A percentile compares a stretch with the other conserved stretches of the same genome.
Evolutionary conservation across 2,797 vertebrate genomes (phyloP).

Genomic region (Octomys mimax): DNA sequence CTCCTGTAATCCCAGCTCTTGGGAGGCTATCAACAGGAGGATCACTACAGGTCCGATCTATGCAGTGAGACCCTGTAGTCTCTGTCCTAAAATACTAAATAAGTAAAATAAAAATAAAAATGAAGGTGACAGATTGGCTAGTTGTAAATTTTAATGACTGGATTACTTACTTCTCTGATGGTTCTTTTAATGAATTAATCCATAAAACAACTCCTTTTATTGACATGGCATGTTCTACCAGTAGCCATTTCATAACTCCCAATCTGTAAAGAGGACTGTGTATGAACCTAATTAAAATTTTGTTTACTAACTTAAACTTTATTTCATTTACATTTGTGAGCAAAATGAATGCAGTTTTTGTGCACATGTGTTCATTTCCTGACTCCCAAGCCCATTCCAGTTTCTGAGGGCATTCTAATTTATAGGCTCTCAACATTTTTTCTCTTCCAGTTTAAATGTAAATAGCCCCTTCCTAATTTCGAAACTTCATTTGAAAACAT

Average conservation of each 20-base stretch:
- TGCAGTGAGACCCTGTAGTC: no score
- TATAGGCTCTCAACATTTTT: conserved; percentile 67
- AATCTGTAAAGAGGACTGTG: neutral
- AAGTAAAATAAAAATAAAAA: neutral
- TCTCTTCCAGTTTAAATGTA: conserved; percentile 76
- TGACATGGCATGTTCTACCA: neutral
- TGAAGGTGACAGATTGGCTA: neutral
- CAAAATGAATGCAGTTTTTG: conserved; percentile 60
- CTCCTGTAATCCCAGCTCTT: no score
- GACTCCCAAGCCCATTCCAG: neutral
- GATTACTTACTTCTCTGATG: conserved; percentile 36
- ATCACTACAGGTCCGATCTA: no score
- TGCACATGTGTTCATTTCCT: conserved; percentile 69
- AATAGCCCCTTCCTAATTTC: conserved; percentile 76
- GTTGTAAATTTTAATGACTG: conserved; percentile 44
- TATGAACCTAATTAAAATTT: neutral
- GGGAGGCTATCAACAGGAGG: no score
- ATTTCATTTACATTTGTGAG: conserved; percentile 68
- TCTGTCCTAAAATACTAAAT: no score
- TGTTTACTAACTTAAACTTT: conserved; percentile 48
- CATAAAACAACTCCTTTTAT: neutral
- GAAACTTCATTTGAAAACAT: conserved; percentile 47
- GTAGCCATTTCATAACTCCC: neutral
- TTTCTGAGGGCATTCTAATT: conserved; percentile 76
- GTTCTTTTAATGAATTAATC: conserved; percentile 27